Conservation (phyloP, 2,113 vertebrate genomes). For the Eurypyga helias region DNA sequence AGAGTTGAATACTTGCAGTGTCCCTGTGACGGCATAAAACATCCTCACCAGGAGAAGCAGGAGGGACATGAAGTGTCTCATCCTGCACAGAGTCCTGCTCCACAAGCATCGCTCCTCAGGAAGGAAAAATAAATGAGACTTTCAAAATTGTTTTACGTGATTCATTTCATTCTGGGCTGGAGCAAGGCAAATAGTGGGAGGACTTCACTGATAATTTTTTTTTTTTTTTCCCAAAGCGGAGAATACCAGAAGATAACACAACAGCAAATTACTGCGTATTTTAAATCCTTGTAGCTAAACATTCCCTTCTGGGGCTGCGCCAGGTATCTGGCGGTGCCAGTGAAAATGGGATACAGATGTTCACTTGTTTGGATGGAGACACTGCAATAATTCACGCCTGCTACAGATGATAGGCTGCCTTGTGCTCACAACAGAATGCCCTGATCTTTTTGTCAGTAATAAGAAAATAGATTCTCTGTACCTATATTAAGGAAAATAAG, state of each 20-base stretch:
- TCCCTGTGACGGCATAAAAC: neutral
- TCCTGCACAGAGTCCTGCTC: neutral
- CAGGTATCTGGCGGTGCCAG: conserved; percentile 65
- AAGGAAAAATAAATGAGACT: conserved; percentile 40
- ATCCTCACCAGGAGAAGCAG: neutral
- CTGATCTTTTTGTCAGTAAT: conserved; percentile 2
- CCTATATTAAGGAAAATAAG: neutral
- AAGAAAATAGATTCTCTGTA: neutral
- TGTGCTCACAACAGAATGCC: neutral
- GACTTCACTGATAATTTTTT: conserved; percentile 31
- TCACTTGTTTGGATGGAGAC: conserved; percentile 68
- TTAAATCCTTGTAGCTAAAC: conserved; percentile 69
- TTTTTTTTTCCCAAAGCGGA: conserved; percentile 1
- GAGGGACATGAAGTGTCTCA: neutral
- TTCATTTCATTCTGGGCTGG: conserved; percentile 6
- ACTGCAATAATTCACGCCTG: conserved; percentile 62
- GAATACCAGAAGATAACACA: conserved; percentile 60
- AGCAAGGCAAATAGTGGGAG: conserved; percentile 41
- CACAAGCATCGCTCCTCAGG: neutral
- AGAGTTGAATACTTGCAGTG: neutral
- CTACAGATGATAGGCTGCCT: conserved; percentile 39
- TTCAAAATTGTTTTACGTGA: conserved; percentile 41
- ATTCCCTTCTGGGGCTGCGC: conserved; percentile 54
- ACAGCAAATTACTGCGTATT: conserved; percentile 67
- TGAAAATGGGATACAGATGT: conserved; percentile 77